phyloP scores from a whole-genome alignment of 2,113 vertebrate species.

The Macquaria australasica region DNA sequence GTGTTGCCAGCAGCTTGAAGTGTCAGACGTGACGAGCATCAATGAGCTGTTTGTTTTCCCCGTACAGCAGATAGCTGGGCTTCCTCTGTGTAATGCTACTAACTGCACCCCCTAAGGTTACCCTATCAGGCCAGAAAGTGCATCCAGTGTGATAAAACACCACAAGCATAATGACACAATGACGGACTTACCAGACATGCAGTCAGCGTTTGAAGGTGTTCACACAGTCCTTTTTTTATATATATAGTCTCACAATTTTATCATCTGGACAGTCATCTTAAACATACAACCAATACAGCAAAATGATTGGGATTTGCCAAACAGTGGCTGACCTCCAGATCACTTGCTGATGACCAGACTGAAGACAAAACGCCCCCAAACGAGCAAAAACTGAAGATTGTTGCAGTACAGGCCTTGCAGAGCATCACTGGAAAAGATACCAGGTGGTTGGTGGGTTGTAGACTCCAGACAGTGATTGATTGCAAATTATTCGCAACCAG shows the following conservation, averaged over 20 bases:
- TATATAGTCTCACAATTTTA: background rate
- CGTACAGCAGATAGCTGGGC: background rate
- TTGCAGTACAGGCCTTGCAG: conserved; percentile 8
- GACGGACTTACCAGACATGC: background rate
- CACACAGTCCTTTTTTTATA: background rate
- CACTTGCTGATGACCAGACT: background rate
- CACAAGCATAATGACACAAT: no score
- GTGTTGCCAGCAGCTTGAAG: conserved; percentile 46
- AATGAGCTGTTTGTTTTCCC: conserved; percentile 43
- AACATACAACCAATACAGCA: background rate
- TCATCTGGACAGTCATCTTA: background rate
- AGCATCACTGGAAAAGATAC: background rate
- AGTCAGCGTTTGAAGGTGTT: background rate
- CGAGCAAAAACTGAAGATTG: background rate
- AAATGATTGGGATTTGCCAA: background rate
- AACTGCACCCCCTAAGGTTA: background rate
- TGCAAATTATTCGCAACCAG: background rate
- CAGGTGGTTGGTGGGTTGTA: background rate
- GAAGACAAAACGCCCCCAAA: background rate
- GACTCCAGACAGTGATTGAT: no score
- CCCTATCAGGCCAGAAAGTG: background rate
- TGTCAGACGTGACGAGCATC: conserved; percentile 68
- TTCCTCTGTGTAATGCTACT: background rate
- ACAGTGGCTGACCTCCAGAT: background rate
- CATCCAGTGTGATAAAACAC: background rate